Conservation (phyloP, 2,113 vertebrate species). For the Erinaceus europaeus region DNA sequence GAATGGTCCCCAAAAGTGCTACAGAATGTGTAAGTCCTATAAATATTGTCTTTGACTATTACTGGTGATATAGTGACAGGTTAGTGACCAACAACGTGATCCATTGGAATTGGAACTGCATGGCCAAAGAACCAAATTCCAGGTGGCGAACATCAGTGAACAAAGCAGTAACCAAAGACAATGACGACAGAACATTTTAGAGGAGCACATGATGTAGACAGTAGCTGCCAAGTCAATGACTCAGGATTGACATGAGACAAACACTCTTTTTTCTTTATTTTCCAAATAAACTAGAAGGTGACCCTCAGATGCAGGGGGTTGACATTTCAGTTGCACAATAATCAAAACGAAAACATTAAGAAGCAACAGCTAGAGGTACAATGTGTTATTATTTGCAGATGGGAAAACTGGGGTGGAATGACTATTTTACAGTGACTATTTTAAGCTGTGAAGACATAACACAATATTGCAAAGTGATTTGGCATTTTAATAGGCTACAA, state of each 20-base stretch:
- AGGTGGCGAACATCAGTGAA: background rate
- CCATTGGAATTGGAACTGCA: background rate
- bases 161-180: background rate
- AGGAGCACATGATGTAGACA: background rate
- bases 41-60: background rate
- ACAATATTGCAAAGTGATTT: conserved; percentile 51
- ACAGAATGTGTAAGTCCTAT: background rate
- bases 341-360: conserved; percentile 34
- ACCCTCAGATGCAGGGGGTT: conserved; percentile 9
- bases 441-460: conserved; percentile 56
- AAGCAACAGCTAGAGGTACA: conserved; percentile 58
- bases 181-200: background rate
- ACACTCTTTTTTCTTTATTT: conserved; percentile 46
- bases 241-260: conserved; percentile 40
- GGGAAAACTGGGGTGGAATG: background rate
- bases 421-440: conserved; percentile 49
- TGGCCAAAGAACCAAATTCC: background rate
- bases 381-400: conserved; percentile 63
- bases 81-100: background rate
- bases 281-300: conserved; percentile 58
- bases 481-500: conserved; percentile 64
- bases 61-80: background rate
- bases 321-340: conserved; percentile 51
- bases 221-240: conserved; percentile 34
- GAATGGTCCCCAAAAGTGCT: background rate